Percentiles rank a stretch among this genome's conserved stretches.
Evolutionary conservation across 2,888 invertebrate genomes (phyloP).

Genomic region (Eilema sororculum): DNA sequence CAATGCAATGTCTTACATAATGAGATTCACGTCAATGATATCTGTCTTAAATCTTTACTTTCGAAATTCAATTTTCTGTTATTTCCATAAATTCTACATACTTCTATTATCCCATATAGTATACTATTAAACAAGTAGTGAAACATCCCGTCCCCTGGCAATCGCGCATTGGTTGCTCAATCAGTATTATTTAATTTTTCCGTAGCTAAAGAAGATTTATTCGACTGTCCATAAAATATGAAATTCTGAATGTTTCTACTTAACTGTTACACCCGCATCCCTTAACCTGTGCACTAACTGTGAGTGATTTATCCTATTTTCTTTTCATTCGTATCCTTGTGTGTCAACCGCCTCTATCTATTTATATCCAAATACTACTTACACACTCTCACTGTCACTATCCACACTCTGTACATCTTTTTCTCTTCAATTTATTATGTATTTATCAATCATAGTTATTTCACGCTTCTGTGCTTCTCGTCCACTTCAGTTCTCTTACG

Average conservation of each 20-base stretch:
- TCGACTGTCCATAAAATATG: slow-evolving; percentile 77
- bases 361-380: slow-evolving; percentile 72
- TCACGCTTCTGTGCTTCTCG: slow-evolving; percentile 84
- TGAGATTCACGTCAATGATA: slow-evolving; percentile 40
- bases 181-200: slow-evolving; percentile 72
- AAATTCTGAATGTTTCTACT: slow-evolving; percentile 82
- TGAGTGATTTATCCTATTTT: slow-evolving; percentile 84
- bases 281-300: slow-evolving; percentile 84
- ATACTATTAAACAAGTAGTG: slow-evolving; percentile 42
- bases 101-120: slow-evolving; percentile 40
- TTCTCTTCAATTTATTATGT: slow-evolving; percentile 75
- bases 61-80: slow-evolving; percentile 35
- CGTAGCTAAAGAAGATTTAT: slow-evolving; percentile 80
- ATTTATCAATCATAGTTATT: slow-evolving; percentile 69
- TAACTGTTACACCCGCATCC: slow-evolving; percentile 84
- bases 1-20: slow-evolving; percentile 34
- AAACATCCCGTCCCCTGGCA: slow-evolving; percentile 56
- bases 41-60: slow-evolving; percentile 45
- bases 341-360: slow-evolving; percentile 74
- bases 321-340: slow-evolving; percentile 76
- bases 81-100: slow-evolving; percentile 42
- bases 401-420: slow-evolving; percentile 83
- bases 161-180: slow-evolving; percentile 73
- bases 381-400: slow-evolving; percentile 82
- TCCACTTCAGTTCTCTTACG: slow-evolving; percentile 76